Evolutionary conservation across 2,888 invertebrate species (phyloP).

Genomic region (Steromphala cineraria): DNA sequence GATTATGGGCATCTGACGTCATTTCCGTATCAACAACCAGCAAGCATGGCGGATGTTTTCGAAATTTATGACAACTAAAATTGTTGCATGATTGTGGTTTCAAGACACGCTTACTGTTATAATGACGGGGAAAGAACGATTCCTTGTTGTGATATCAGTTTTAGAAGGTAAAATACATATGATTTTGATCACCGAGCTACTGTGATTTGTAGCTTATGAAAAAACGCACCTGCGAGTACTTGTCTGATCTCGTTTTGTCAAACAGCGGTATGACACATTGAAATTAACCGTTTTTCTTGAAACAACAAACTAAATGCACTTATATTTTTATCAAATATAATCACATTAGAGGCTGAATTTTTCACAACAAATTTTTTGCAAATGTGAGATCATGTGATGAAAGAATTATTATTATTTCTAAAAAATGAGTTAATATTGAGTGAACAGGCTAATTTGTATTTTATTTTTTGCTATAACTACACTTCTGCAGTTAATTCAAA

Average conservation of each 20-base stretch:
- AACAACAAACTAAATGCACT: too few relatives aligned
- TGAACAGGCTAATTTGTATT: too few relatives aligned
- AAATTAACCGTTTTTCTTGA: too few relatives aligned
- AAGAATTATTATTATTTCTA: too few relatives aligned
- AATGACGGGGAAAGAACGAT: constrained; percentile 34
- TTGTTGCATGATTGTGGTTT: neutral
- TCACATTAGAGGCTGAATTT: too few relatives aligned
- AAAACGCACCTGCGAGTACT: neutral
- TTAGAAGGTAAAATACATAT: constrained; percentile 63
- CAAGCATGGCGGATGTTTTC: constrained; percentile 69
- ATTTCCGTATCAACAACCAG: constrained; percentile 47
- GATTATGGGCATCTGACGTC: constrained; percentile 44
- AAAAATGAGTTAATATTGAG: too few relatives aligned
- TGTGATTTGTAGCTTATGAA: neutral
- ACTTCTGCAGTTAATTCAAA: too few relatives aligned
- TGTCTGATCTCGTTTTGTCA: constrained; percentile 43
- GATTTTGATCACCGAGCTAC: too few relatives aligned
- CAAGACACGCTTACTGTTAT: neutral
- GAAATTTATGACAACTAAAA: constrained; percentile 34
- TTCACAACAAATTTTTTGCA: too few relatives aligned
- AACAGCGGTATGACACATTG: neutral
- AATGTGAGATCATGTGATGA: too few relatives aligned
- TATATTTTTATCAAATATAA: too few relatives aligned
- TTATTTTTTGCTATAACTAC: too few relatives aligned
- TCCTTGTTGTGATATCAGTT: constrained; percentile 71